Evolutionary conservation across 1,140 invertebrate genomes (phyloP).

Genomic region (Melanaphis sacchari): DNA sequence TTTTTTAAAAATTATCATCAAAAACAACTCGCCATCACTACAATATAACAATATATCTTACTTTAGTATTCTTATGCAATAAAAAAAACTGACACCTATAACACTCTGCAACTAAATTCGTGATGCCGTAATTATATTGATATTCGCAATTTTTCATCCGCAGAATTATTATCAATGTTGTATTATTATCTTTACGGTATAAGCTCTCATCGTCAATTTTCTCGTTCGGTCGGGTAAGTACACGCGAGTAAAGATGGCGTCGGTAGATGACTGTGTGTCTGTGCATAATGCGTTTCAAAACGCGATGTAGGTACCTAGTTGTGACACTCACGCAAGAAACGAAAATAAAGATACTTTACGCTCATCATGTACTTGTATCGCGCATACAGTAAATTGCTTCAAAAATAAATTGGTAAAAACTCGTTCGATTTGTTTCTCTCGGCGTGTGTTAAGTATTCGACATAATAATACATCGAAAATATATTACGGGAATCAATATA

Average conservation of each 20-base stretch:
- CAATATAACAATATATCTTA: background rate
- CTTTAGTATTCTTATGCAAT: background rate
- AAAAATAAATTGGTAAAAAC: background rate
- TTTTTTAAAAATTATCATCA: background rate
- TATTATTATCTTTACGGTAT: background rate
- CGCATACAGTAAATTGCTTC: background rate
- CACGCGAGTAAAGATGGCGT: background rate
- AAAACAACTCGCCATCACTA: background rate
- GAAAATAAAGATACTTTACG: background rate
- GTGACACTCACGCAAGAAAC: background rate
- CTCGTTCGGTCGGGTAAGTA: background rate
- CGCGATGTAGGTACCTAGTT: background rate
- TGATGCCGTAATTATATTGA: background rate
- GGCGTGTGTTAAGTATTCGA: background rate
- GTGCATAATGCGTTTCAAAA: slow-evolving; percentile 6
- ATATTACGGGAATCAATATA: background rate
- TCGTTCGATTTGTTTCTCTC: background rate
- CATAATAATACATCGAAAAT: background rate
- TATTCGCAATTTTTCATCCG: background rate
- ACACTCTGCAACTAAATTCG: background rate
- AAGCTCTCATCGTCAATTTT: background rate
- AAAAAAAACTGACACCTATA: background rate
- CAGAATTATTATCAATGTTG: background rate
- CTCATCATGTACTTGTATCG: background rate
- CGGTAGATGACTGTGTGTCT: background rate